These are phyloP conservation scores for Dasypolia templi DNA, from an alignment of 2,888 invertebrate species.

Conservation along the genomic window DNA sequence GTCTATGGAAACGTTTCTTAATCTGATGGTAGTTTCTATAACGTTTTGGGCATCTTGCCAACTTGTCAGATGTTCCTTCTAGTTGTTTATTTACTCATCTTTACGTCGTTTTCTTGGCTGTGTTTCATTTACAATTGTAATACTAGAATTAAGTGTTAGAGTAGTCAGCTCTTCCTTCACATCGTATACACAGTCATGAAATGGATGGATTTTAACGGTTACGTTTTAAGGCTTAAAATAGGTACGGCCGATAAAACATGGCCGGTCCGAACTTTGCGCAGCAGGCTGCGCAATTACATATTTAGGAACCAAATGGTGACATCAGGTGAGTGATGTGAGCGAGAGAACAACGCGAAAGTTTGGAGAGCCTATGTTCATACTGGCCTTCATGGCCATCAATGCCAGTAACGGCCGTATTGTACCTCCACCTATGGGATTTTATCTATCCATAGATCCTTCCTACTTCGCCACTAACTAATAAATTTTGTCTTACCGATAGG, in stretches of 20 bases:
- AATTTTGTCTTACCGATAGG: neutral
- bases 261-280: neutral
- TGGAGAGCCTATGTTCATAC: neutral
- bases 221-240: neutral
- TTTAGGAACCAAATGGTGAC: neutral
- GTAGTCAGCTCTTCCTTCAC: neutral
- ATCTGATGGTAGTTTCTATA: conserved; percentile 22
- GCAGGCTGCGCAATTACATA: neutral
- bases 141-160: conserved; percentile 9
- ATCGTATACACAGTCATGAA: neutral
- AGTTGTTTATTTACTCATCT: conserved; percentile 47
- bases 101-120: conserved; percentile 36
- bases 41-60: conserved; percentile 43
- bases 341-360: neutral
- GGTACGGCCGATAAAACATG: neutral
- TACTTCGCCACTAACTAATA: no score
- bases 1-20: conserved; percentile 8
- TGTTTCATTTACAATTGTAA: conserved; percentile 50
- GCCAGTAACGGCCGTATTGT: neutral
- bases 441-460: neutral
- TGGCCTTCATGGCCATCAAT: neutral
- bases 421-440: neutral
- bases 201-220: neutral
- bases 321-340: neutral
- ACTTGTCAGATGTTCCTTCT: conserved; percentile 37